Evolutionary conservation across 2,113 vertebrate genomes (phyloP), one percentile per base, ranked within the genome.

Genomic region (Odontesthes bonariensis): DNA sequence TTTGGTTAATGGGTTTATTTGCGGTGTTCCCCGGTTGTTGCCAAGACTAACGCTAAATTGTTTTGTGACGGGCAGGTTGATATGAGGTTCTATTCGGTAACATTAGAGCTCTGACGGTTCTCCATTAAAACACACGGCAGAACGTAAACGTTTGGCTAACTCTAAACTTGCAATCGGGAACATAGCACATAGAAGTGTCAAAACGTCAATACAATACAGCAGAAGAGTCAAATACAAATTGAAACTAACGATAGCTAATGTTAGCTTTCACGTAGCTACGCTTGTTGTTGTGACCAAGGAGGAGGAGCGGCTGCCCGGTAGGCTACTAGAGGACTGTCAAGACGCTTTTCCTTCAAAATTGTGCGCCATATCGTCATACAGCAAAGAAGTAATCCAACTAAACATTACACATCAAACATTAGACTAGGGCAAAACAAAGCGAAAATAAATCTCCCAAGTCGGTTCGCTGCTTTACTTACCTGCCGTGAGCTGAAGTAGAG

Each of bases 401-500:
- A 77, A 69, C 32, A 54, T 17, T 9, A 38, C 35, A 49, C 32
- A 56, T 59, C 51, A 14, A 69, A 54, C 8, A 4, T 6, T 10
- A 10, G 31, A 17, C n/a, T 27, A 60, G 33, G 52, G 32, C 49
- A 44, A 4, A 19, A n/a, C 8, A 35, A n/a, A 19, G 11, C 5
- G 1, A 33, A 20, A 17, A 35, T 13, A 55, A 60, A 46, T 7
- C 1, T 42, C 5, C 5, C 0, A 2, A 33, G 17, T 5, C 11
- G 19, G 27, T 17, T 49, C 13, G 7, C n/a, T 8, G 55, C 0
- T 22, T 51, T 6, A 31, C 89, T 73, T 87, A 94, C 94, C 93
- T 93, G 93, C 91, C 89, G 90, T 80, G 76, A 77, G 76, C 86
- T 85, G 90, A 89, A 86, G 93, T 87, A 67, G 75, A 84, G 84